These are phyloP conservation scores for Misgurnus mizolepis DNA, from an alignment of 2,113 vertebrate genomes.

Conservation along the genomic window DNA sequence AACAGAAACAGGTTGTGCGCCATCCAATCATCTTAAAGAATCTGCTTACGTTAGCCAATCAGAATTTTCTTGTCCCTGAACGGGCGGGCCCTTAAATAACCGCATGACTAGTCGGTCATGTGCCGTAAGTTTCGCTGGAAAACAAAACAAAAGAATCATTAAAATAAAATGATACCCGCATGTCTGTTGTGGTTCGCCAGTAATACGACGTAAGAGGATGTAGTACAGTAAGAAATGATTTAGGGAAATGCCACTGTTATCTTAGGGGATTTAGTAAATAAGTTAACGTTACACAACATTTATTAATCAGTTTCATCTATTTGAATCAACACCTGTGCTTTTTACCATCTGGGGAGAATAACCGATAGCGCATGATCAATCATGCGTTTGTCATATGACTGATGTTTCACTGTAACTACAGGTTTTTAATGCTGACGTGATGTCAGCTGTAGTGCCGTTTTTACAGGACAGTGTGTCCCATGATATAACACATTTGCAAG, in stretches of 20 bases:
- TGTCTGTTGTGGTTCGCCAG: background rate
- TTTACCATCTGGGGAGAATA: background rate
- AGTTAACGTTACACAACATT: background rate
- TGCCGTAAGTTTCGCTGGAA: background rate
- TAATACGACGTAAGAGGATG: background rate
- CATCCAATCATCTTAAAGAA: background rate
- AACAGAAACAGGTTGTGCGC: background rate
- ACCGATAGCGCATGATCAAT: background rate
- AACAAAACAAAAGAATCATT: background rate
- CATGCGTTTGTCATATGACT: conserved; percentile 22
- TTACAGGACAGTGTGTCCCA: background rate
- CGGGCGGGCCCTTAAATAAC: background rate
- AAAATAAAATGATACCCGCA: background rate
- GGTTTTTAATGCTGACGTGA: background rate
- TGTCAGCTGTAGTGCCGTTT: background rate
- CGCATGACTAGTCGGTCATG: conserved; percentile 25
- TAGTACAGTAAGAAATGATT: background rate
- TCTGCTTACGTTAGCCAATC: background rate
- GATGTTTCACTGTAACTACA: background rate
- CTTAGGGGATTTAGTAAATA: background rate
- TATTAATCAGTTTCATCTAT: background rate
- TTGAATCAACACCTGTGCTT: background rate
- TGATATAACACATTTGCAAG: background rate
- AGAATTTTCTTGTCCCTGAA: rapidly evolving
- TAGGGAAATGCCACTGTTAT: background rate